Base-by-base conservation (phyloP, 2,797 vertebrate species). In the Cyclopterus lumpus region DNA sequence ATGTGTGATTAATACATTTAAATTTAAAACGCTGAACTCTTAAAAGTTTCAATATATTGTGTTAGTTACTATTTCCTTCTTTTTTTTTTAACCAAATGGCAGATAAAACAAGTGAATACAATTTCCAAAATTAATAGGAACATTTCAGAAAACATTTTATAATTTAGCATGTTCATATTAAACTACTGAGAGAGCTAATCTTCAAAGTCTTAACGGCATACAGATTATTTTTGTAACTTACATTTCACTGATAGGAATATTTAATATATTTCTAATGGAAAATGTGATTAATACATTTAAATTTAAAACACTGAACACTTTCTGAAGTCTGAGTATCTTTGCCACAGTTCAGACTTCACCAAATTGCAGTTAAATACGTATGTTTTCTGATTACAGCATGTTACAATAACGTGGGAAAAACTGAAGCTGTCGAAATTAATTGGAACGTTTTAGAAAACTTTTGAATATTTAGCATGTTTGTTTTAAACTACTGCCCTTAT, bases 271-370 rank as follows among this genome's bases (percentile, higher is more conserved):
- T 81, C 22, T 61, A 44, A 65, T 40, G 11, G 42, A 62, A 62
- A 83, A 57, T 86, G 67, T 91, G 76, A 90, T 90, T 84, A 61
- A 77, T 73, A 48, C 2, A 40, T 53, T 71, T 80, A 46, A 24
- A 69, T 73, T 73, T 53, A 71, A 82, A 83, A 78, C 65, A 73
- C 5, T 67, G 36, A 87, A 88, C 71, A 48, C 34, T 62, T 66
- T n/a, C 57, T 67, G n/a, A 42, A 67, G 49, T 62, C 53, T 38
- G 57, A 73, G 8, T 54, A 59, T 65, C 6, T 48, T 57, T 63
- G 26, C 16, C 14, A 67, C 24, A 63, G 61, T 75, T 82, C 38
- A 79, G 86, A 88, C 48, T 20, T 72, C 28, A 75, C 26, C 32
- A 81, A 68, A 81, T 59, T 73, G 49, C 34, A 71, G 58, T 75